Evolutionary conservation across 2,113 vertebrate species (phyloP).

Genomic region (Muntiacus muntjak): DNA sequence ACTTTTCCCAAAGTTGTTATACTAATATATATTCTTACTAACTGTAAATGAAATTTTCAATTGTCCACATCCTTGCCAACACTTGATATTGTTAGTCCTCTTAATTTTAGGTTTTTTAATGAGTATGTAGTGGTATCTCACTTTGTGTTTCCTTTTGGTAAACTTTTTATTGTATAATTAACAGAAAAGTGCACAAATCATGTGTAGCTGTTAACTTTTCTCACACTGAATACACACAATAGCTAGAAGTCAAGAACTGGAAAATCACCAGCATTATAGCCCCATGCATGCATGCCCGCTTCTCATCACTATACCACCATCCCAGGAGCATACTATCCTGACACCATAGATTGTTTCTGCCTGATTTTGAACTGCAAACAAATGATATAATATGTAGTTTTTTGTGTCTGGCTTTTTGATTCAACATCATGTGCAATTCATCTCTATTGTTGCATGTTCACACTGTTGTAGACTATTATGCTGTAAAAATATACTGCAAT

Average conservation of each 20-base stretch:
- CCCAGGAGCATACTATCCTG: neutral
- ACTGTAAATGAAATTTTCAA: neutral
- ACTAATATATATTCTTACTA: neutral
- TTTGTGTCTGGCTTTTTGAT: conserved; percentile 17
- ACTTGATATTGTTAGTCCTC: neutral
- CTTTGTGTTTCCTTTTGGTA: conserved; percentile 17
- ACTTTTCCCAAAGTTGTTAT: neutral
- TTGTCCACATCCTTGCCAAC: neutral
- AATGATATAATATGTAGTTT: neutral
- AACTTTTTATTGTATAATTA: neutral
- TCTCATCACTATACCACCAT: neutral
- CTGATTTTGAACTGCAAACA: conserved; percentile 41
- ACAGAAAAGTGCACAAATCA: neutral
- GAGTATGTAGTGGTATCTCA: neutral
- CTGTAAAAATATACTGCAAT: conserved; percentile 11
- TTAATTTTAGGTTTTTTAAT: neutral
- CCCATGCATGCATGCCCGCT: neutral
- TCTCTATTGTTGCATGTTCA: conserved; percentile 42
- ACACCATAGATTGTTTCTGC: neutral
- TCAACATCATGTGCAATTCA: neutral
- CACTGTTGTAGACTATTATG: neutral
- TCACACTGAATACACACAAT: neutral
- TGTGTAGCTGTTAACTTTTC: conserved; percentile 1
- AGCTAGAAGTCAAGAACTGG: conserved; percentile 4
- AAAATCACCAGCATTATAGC: neutral